Base-by-base conservation (phyloP, 2,113 vertebrate species). In the Mesitornis unicolor region DNA sequence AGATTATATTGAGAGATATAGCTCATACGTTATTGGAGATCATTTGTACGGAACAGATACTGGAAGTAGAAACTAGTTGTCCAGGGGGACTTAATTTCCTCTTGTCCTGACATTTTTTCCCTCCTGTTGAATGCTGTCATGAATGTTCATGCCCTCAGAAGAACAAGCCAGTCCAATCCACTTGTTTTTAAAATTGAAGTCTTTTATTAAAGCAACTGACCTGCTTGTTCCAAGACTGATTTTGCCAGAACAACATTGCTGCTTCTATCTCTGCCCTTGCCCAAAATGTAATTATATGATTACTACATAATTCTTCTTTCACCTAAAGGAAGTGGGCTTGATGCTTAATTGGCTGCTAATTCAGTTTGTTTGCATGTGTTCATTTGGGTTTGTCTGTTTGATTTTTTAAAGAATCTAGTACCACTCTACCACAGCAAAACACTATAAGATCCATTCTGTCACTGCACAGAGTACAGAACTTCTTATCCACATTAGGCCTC, bases 401-500 rank as follows among this genome's bases (percentile, higher is more conserved):
- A 48, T 48, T n/a, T 8, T 13, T 77, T 36, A 67, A 61, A 40
- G 36, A 65, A 51, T 7, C 7, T 50, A 81, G 16, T 48, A 65
- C 9, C 14, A 63, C 38, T 61, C 36, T 38, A 51, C 11, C 19
- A 59, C 26, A 71, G 36, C 16, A 85, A 47, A 95, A 89, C 9
- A 19, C 47, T 26, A 0, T 31, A 67, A 67, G 28, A 10, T 73
- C 15, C 24, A 14, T 59, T 78, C 33, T 43, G 43, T 53, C 26
- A 38, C 51, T 45, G 28, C 28, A 76, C 3, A 64, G 36, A 64
- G 13, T 26, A 28, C 20, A 40, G 22, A 85, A 82, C 9, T 36
- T 53, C 71, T 74, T 59, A 89, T 85, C 57, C 42, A 40, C 29
- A 48, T 86, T 59, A 87, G 82, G 51, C 91, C 98, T 98, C 97